Conservation (phyloP, 2,888 invertebrate genomes). For the Bellardia pandia region DNA sequence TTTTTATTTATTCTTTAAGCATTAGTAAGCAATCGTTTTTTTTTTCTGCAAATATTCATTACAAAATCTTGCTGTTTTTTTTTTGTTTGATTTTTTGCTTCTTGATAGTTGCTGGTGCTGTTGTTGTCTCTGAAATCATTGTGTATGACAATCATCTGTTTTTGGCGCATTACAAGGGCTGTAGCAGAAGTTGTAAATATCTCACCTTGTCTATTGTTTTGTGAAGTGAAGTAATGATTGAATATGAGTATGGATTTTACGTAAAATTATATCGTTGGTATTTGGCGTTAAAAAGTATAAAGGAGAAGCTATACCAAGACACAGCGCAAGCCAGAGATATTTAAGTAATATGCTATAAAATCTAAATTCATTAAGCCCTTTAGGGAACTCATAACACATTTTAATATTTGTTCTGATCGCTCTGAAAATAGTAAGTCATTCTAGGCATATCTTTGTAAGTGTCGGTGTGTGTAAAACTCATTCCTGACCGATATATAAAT, state of each 20-base stretch:
- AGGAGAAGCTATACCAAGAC: not conserved
- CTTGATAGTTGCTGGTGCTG: not conserved
- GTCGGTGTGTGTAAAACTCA: no score
- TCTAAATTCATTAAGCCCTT: no score
- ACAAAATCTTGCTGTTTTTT: constrained; percentile 42
- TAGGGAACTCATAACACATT: no score
- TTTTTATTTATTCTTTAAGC: constrained; percentile 52
- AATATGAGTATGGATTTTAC: constrained; percentile 16
- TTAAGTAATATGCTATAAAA: no score
- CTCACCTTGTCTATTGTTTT: constrained; percentile 62
- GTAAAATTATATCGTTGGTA: not conserved
- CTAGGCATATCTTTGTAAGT: no score
- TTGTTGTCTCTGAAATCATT: constrained; percentile 49
- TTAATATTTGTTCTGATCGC: no score
- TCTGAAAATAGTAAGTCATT: no score
- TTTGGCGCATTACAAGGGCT: constrained; percentile 40
- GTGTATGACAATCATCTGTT: constrained; percentile 53
- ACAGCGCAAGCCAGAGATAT: not conserved
- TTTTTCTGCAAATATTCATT: constrained; percentile 39
- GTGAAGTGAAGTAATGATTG: constrained; percentile 51
- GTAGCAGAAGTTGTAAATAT: constrained; percentile 56
- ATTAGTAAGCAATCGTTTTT: constrained; percentile 32
- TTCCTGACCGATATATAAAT: no score
- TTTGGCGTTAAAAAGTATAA: not conserved
- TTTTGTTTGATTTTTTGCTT: constrained; percentile 1